These are phyloP conservation scores for Clusia tigrina DNA, from an alignment of 2,888 invertebrate genomes.

Conservation along the genomic window DNA sequence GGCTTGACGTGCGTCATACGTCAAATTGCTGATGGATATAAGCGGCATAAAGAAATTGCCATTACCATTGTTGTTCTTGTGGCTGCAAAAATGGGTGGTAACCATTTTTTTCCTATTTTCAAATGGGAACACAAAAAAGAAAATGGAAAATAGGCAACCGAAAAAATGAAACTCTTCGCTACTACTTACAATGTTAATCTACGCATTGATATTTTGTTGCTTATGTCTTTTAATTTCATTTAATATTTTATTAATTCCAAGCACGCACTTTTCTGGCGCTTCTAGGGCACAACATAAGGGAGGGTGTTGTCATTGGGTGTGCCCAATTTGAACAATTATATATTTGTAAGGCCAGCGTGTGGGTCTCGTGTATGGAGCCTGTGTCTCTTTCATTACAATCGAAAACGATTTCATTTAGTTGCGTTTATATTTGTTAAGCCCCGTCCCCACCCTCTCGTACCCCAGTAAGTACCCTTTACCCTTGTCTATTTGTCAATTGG, in stretches of 20 bases:
- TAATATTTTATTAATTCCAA: constrained; percentile 46
- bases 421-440: too few relatives aligned
- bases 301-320: constrained; percentile 39
- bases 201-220: background rate
- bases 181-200: constrained; percentile 6
- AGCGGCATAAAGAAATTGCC: background rate
- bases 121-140: background rate
- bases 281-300: background rate
- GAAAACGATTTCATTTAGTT: too few relatives aligned
- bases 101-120: constrained; percentile 32
- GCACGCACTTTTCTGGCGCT: constrained; percentile 42
- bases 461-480: too few relatives aligned
- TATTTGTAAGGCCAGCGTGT: constrained; percentile 20
- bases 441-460: too few relatives aligned
- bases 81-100: constrained; percentile 45
- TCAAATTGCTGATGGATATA: constrained; percentile 30
- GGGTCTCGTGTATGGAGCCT: background rate
- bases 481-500: background rate
- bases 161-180: background rate
- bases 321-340: constrained; percentile 15
- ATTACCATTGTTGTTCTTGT: constrained; percentile 16
- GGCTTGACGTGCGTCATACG: constrained; percentile 38
- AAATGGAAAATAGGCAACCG: background rate
- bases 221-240: constrained; percentile 24
- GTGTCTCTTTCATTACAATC: background rate